Conservation (phyloP, 2,888 invertebrate species). For the Silvanus unidentatus region DNA sequence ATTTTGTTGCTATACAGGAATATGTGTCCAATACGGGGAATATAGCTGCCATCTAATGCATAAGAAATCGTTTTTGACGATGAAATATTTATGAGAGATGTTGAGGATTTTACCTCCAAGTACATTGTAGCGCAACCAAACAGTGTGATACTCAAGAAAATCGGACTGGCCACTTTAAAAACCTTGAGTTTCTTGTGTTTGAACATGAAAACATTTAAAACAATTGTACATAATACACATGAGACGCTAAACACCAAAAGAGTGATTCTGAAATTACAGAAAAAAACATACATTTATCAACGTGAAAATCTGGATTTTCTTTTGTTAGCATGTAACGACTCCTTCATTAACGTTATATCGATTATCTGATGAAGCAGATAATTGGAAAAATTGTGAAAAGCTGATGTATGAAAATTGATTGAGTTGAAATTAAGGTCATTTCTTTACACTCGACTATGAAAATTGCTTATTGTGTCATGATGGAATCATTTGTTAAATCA, state of each 20-base stretch:
- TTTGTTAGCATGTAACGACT: no score
- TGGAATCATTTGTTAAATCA: not conserved
- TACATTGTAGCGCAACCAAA: constrained; percentile 90
- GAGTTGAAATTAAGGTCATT: no score
- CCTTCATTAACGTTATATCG: not conserved
- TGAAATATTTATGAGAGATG: not conserved
- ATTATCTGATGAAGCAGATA: not conserved
- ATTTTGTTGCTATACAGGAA: constrained; percentile 84
- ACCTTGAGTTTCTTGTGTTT: constrained; percentile 80
- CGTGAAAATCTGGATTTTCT: no score
- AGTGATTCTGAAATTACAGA: constrained; percentile 60
- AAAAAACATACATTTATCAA: not conserved
- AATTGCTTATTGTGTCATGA: no score
- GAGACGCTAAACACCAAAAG: constrained; percentile 71
- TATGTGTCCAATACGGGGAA: constrained; percentile 80
- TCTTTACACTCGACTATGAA: no score
- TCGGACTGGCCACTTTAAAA: constrained; percentile 89
- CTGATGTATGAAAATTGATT: no score
- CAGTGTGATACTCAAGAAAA: constrained; percentile 84
- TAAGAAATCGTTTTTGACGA: not conserved
- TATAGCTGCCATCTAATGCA: constrained; percentile 80
- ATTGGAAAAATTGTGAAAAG: no score
- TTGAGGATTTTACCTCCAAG: constrained; percentile 60
- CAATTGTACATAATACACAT: constrained; percentile 72
- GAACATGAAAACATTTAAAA: constrained; percentile 73